Conservation (phyloP, 2,888 invertebrate species). For the Cheilosia variabilis region DNA sequence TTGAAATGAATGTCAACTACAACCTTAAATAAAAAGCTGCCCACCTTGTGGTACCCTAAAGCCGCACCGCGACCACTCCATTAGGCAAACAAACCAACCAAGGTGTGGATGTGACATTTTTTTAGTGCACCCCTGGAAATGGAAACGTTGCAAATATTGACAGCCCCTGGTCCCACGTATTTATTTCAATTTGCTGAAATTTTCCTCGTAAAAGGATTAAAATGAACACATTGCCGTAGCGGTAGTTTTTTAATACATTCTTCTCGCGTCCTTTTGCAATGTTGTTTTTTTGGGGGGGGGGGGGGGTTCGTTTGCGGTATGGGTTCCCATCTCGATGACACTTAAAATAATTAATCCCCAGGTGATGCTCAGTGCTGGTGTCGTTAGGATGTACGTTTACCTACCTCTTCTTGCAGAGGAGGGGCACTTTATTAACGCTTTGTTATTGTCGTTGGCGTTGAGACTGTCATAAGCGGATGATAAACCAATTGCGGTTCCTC, state of each 20-base stretch:
- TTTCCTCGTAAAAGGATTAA: constrained; percentile 23
- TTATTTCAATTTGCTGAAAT: constrained; percentile 50
- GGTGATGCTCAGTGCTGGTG: constrained; percentile 28
- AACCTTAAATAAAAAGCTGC: constrained; percentile 13
- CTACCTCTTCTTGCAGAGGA: background rate
- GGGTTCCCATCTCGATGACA: constrained; percentile 58
- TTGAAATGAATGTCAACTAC: background rate
- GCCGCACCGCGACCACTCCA: constrained; percentile 23
- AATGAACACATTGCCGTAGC: background rate
- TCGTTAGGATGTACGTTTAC: constrained; percentile 2
- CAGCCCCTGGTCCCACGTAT: constrained; percentile 17
- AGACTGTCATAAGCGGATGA: constrained; percentile 48
- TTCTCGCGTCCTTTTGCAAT: too few relatives aligned
- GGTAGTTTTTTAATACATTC: constrained; percentile 17
- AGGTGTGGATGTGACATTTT: constrained; percentile 54
- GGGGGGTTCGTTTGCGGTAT: background rate
- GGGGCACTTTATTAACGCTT: constrained; percentile 45
- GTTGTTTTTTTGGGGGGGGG: too few relatives aligned
- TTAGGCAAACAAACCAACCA: constrained; percentile 56
- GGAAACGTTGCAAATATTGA: constrained; percentile 33
- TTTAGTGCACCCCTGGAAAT: constrained; percentile 12
- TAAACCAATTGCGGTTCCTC: constrained; percentile 50
- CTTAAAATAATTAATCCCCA: constrained; percentile 72
- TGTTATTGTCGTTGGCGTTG: constrained; percentile 38
- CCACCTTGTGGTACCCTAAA: constrained; percentile 43